A percentile compares a stretch with the other conserved stretches of the same genome.
Conservation (phyloP, 2,113 vertebrate species). For the Heterocephalus glaber region DNA sequence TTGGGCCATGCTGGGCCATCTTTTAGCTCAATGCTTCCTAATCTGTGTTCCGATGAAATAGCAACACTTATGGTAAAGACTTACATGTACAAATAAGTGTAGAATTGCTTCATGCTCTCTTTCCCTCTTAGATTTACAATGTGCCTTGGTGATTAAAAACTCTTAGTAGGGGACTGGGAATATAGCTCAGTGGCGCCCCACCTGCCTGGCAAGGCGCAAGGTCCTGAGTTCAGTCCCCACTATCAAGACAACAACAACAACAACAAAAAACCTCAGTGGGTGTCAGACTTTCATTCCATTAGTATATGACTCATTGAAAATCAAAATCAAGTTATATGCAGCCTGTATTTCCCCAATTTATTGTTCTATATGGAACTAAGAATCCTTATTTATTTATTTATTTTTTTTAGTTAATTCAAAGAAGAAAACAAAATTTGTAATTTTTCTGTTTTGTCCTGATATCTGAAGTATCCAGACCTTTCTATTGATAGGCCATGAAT, state of each 20-base stretch:
- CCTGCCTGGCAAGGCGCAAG: no score
- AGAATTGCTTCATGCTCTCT: not conserved
- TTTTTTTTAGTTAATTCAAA: not conserved
- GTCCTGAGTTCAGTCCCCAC: no score
- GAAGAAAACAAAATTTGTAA: not conserved
- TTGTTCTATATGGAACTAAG: slow-evolving; percentile 25
- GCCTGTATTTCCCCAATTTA: not conserved
- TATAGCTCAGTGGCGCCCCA: no score
- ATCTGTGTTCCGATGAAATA: not conserved
- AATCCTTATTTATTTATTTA: not conserved
- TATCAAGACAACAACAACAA: no score
- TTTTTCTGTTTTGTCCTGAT: not conserved
- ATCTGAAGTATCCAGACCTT: not conserved
- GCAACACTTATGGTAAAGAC: not conserved
- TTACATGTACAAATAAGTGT: not conserved
- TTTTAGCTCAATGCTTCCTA: not conserved
- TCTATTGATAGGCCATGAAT: not conserved
- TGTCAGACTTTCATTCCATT: not conserved
- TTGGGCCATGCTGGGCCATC: not conserved
- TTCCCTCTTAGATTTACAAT: not conserved
- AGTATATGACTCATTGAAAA: not conserved
- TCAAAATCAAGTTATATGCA: slow-evolving; percentile 11
- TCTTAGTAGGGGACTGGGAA: not conserved
- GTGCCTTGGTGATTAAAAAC: not conserved
- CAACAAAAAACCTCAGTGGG: not conserved